Conservation (phyloP, 2,888 invertebrate species). For the Osmoderma eremita region DNA sequence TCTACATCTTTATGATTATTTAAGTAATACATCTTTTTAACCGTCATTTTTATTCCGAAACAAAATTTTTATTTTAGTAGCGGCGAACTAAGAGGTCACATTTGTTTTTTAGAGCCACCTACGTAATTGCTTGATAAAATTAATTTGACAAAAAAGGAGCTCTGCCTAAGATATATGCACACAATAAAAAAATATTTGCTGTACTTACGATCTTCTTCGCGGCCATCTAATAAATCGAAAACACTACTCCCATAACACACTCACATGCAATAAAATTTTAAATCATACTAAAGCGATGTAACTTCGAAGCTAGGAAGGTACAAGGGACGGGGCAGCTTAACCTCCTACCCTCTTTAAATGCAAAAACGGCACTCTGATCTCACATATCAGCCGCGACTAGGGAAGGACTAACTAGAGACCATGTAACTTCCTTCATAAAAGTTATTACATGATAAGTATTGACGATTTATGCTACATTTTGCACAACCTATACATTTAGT, state of each 20-base stretch:
- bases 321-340: not conserved
- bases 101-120: too few relatives aligned
- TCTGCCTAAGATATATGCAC: too few relatives aligned
- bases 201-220: not conserved
- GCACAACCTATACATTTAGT: too few relatives aligned
- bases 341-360: conserved; percentile 1
- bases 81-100: too few relatives aligned
- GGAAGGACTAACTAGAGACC: conserved; percentile 11
- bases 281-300: conserved; percentile 13
- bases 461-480: too few relatives aligned
- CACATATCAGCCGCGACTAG: conserved; percentile 14
- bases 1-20: conserved; percentile 14
- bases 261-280: not conserved
- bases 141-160: too few relatives aligned
- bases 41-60: not conserved
- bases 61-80: not conserved
- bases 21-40: conserved; percentile 5
- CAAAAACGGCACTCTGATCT: not conserved
- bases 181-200: too few relatives aligned
- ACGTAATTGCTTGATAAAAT: too few relatives aligned
- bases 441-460: too few relatives aligned
- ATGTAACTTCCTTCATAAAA: too few relatives aligned
- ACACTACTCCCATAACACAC: not conserved
- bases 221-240: conserved; percentile 10
- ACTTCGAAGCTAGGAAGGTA: conserved; percentile 15